Base-by-base conservation (phyloP, 2,797 vertebrate species). In the Pangasius larnaudii region DNA sequence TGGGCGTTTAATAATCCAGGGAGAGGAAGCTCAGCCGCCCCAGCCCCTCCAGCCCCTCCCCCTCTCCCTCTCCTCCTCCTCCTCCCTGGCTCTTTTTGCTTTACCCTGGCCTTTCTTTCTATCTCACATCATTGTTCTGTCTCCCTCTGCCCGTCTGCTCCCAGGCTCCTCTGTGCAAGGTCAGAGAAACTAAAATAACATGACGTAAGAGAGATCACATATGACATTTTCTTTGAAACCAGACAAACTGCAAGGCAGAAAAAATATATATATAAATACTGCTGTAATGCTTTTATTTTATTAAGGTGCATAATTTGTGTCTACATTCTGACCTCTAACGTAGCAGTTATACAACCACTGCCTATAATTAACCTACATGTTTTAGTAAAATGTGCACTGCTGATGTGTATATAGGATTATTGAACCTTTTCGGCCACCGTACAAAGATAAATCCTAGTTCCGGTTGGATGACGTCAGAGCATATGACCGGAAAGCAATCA, bases 1-100 rank as follows among this genome's bases (percentile, higher is more conserved):
- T 93, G 91, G 93, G 93, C 89, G 93, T 90, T 90, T 96, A 96
- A 46, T 56, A 56, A 96, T 96, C 96, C 95, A 81, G 92, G 93
- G 91, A 93, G 94, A 93, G 92, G 94, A 93, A 93, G 93, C 95
- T 94, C 94, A 93, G 93, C 92, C 91, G 90, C 91, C 93, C 91
- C 89, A 90, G 93, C 61, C 92, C 93, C 91, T 90, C 92, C 94
- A 93, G 93, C 92, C 91, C 90, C 91, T 93, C 91, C 61, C 92
- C 93, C 92, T 92, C 90, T 83, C 56, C 71, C 77, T 87, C 78
- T 85, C 84, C 88, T 2, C 36, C 33, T 92, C 91, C 90, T 80
- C 81, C 56, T 86, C 86, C 59, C 79, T 71, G 30, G 19, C 33
- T 30, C 36, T 14, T 77, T 78, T 9, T 86, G 72, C 58, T 78